Conservation (phyloP, 2,797 vertebrate genomes). For the Coreius guichenoti region DNA sequence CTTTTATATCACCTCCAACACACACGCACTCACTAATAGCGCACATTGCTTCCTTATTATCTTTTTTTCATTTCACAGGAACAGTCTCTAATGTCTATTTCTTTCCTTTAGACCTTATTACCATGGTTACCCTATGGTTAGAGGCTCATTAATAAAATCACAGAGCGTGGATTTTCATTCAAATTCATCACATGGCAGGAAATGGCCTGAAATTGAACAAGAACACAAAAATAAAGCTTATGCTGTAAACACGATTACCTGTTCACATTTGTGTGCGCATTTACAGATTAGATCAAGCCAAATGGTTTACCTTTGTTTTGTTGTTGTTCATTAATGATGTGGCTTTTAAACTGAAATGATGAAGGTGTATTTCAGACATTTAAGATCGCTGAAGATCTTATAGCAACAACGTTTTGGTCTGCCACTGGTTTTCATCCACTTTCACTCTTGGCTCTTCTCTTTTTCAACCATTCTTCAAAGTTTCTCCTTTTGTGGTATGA, state of each 20-base stretch:
- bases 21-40: conserved; percentile 32
- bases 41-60: conserved; percentile 53
- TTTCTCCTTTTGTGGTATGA: not conserved
- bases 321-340: conserved; percentile 17
- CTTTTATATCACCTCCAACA: conserved; percentile 31
- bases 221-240: conserved; percentile 20
- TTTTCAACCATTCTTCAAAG: not conserved
- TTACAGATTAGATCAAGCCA: conserved; percentile 48
- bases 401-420: not conserved
- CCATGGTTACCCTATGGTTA: conserved; percentile 70
- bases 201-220: conserved; percentile 53
- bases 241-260: conserved; percentile 38
- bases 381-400: not conserved
- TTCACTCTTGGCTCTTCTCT: not conserved
- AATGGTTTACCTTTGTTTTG: conserved; percentile 17
- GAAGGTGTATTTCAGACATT: not conserved
- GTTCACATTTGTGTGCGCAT: conserved; percentile 12
- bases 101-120: conserved; percentile 61
- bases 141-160: conserved; percentile 68
- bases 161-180: conserved; percentile 41
- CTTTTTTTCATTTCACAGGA: conserved; percentile 41
- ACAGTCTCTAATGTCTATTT: conserved; percentile 62
- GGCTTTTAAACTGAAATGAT: no score
- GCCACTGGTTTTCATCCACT: not conserved
- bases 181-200: conserved; percentile 56